Base-by-base conservation (phyloP, 2,797 vertebrate species). In the Tympanoctomys barrerae region DNA sequence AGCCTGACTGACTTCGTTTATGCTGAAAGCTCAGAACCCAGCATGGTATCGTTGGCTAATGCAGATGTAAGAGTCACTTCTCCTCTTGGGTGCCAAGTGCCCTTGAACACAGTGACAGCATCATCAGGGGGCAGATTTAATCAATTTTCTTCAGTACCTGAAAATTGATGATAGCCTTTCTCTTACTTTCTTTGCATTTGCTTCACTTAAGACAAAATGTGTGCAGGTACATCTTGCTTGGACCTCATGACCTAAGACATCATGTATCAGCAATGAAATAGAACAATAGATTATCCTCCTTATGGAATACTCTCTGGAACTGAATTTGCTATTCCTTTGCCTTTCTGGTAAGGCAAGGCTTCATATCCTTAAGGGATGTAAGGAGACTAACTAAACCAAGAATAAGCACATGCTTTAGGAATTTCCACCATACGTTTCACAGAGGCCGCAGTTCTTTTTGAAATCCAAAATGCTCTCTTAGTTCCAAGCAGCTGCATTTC, bases 391-490 rank as follows among this genome's bases (percentile, higher is more conserved):
- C 28, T 93, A 88, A 90, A 14, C 42, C 71, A 87, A 87, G 0
- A 90, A 92, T 92, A 91, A 70, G 80, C 49, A 64, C 78, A 28
- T 39, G 96, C 10, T 90, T 90, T 42, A 79, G n/a, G 21, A 97
- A 87, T 95, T 91, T 96, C 84, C 46, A 95, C 94, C 92, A 95
- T 52, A 87, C 89, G 46, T 96, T 94, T 98, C 86, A 96, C 95
- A 91, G 24, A 86, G 42, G 61, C 90, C 94, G 26, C 78, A 31
- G 22, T 92, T 96, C 94, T 96, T 80, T 54, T 70, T 71, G 13
- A 94, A 39, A 8, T 94, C 81, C 95, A 89, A 97, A 98, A 97
- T 98, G 94, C 70, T 97, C 79, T 89, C 26, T 97, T 97, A 97
- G 70, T 75, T 97, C 59, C 92, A 61, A 97, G 91, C 4, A 33